Evolutionary conservation across 2,113 vertebrate species (phyloP).

Genomic region (Rafetus swinhoei): DNA sequence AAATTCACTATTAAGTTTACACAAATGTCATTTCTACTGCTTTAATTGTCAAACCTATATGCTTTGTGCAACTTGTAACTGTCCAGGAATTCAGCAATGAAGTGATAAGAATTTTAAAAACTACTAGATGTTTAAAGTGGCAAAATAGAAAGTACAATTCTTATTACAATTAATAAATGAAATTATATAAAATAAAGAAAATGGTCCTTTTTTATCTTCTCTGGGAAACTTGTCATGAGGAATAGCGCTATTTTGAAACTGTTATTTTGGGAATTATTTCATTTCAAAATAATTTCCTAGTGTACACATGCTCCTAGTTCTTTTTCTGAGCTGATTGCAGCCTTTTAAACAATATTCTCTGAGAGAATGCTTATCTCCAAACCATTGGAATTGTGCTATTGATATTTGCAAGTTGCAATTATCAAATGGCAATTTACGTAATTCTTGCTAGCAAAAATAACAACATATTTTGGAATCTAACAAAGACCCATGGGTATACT

Average conservation of each 20-base stretch:
- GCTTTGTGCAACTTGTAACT: neutral
- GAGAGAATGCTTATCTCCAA: neutral
- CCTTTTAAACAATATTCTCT: neutral
- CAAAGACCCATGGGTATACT: neutral
- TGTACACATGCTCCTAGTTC: neutral
- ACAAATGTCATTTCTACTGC: neutral
- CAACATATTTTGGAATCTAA: neutral
- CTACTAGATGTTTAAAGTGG: neutral
- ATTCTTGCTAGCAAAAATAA: neutral
- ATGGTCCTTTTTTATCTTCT: neutral
- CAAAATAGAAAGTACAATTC: neutral
- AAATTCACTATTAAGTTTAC: neutral
- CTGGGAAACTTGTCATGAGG: neutral
- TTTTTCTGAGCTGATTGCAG: neutral
- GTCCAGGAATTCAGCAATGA: neutral
- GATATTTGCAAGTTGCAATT: neutral
- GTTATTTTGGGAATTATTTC: too few relatives aligned
- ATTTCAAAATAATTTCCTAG: too few relatives aligned
- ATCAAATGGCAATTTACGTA: neutral
- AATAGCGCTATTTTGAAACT: too few relatives aligned
- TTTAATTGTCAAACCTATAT: fast-evolving
- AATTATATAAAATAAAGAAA: neutral
- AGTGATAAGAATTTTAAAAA: neutral
- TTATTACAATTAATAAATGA: neutral
- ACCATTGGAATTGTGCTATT: neutral